phyloP scores from a whole-genome alignment of 2,113 vertebrate species.

The Hippocampus guttulatus region DNA sequence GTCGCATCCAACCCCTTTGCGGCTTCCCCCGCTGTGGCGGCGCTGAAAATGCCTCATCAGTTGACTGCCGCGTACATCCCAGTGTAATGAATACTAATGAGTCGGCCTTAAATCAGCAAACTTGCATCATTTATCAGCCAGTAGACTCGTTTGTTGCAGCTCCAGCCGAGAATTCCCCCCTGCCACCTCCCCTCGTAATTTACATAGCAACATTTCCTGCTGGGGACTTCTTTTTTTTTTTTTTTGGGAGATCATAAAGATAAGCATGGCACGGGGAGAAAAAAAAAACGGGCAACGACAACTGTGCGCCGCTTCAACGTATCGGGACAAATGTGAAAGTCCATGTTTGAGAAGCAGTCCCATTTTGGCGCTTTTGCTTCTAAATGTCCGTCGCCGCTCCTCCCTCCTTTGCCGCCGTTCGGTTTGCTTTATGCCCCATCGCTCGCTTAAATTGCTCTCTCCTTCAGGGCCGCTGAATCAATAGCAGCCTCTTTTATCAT shows the following conservation, averaged over 20 bases:
- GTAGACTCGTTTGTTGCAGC: conserved; percentile 61
- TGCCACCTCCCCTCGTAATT: conserved; percentile 18
- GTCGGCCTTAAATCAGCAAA: conserved; percentile 60
- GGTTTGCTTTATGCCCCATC: conserved; percentile 78
- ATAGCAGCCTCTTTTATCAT: conserved; percentile 79
- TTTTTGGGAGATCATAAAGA: conserved; percentile 3
- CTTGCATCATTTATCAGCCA: conserved; percentile 66
- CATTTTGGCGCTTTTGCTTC: conserved; percentile 6
- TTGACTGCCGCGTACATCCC: conserved; percentile 67
- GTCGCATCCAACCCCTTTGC: neutral
- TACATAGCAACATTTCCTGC: conserved; percentile 42
- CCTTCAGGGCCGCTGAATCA: conserved; percentile 75
- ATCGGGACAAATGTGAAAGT: conserved; percentile 32
- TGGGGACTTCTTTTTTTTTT: conserved; percentile 35
- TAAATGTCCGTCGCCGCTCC: conserved; percentile 42
- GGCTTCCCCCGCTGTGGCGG: conserved; percentile 50
- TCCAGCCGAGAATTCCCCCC: conserved; percentile 50
- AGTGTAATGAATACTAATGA: conserved; percentile 74
- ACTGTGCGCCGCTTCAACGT: conserved; percentile 30
- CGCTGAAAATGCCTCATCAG: conserved; percentile 66
- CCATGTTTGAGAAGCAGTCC: conserved; percentile 27
- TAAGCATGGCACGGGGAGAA: neutral
- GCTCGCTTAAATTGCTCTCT: conserved; percentile 82
- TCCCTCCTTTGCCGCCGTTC: conserved; percentile 55
- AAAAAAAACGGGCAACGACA: conserved; percentile 7